Conservation (phyloP, 2,113 vertebrate genomes). For the Myrmophylax atrothorax region DNA sequence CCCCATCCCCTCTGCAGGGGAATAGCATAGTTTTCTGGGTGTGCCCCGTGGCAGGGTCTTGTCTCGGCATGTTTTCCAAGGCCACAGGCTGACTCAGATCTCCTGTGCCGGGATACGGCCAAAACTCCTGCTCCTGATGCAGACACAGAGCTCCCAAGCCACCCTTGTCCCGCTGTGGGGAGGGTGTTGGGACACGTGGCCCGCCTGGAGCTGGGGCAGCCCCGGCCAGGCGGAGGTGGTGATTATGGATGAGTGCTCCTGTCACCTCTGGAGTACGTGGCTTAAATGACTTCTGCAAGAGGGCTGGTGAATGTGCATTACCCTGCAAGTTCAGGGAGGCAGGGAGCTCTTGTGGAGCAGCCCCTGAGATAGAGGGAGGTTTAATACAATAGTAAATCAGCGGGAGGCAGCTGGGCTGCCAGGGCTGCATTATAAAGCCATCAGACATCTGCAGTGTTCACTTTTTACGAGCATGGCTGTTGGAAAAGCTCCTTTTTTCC, state of each 20-base stretch:
- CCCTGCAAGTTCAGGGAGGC: background rate
- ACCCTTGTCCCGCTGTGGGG: rapidly evolving
- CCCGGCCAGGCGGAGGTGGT: background rate
- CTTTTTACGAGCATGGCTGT: background rate
- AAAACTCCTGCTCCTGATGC: background rate
- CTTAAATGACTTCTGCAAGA: background rate
- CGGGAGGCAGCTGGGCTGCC: background rate
- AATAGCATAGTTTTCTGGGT: rapidly evolving
- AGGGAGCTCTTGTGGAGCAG: background rate
- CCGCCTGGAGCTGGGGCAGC: background rate
- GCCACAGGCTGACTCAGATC: background rate
- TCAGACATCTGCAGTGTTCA: background rate
- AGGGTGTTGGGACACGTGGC: background rate
- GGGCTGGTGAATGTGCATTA: background rate
- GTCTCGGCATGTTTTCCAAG: rapidly evolving
- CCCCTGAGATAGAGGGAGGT: background rate
- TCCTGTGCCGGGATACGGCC: rapidly evolving
- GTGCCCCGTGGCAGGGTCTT: background rate
- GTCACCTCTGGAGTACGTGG: background rate
- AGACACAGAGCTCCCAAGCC: background rate
- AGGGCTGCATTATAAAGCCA: background rate
- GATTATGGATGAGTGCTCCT: background rate
- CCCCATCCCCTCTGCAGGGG: background rate
- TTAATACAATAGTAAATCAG: background rate
- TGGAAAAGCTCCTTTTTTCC: background rate